These are phyloP conservation scores for Drosophila prolongata DNA, from an alignment of 2,888 invertebrate genomes.

Conservation along the genomic window DNA sequence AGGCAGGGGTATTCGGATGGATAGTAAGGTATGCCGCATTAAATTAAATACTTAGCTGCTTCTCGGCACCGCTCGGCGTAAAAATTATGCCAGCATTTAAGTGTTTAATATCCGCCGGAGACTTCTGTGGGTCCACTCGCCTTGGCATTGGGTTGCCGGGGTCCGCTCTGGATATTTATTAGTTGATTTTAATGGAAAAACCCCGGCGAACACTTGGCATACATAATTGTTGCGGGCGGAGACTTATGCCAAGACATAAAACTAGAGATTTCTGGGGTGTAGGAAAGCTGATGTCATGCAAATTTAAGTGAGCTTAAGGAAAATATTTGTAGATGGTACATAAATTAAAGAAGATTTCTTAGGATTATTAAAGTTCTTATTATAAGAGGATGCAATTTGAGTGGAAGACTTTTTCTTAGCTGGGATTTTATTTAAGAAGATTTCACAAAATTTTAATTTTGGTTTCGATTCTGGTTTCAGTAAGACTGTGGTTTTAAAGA, in stretches of 20 bases:
- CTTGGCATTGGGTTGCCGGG: slow-evolving; percentile 1
- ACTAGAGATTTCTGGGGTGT: slow-evolving; percentile 21
- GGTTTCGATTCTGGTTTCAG: no score
- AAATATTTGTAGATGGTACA: slow-evolving; percentile 24
- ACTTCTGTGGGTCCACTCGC: slow-evolving; percentile 30
- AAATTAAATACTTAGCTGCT: slow-evolving; percentile 74
- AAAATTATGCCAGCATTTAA: slow-evolving; percentile 77
- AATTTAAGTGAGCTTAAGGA: slow-evolving; percentile 27
- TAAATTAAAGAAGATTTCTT: slow-evolving; percentile 8
- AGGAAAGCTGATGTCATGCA: slow-evolving; percentile 30
- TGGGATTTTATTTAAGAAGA: background rate
- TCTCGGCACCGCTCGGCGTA: slow-evolving; percentile 43
- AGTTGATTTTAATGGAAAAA: slow-evolving; percentile 69
- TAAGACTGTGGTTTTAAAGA: no score
- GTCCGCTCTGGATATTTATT: slow-evolving; percentile 60
- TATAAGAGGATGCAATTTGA: background rate
- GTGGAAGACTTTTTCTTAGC: background rate
- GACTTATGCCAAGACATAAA: slow-evolving; percentile 31
- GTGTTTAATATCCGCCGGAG: slow-evolving; percentile 76
- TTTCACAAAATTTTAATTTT: background rate
- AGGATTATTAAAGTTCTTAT: slow-evolving; percentile 5
- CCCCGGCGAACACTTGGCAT: slow-evolving; percentile 39
- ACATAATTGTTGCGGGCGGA: slow-evolving; percentile 47
- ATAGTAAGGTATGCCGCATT: slow-evolving; percentile 53
- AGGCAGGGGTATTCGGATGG: slow-evolving; percentile 3